phyloP scores from a whole-genome alignment of 1,140 invertebrate species.

The Luehdorfia chinensis region DNA sequence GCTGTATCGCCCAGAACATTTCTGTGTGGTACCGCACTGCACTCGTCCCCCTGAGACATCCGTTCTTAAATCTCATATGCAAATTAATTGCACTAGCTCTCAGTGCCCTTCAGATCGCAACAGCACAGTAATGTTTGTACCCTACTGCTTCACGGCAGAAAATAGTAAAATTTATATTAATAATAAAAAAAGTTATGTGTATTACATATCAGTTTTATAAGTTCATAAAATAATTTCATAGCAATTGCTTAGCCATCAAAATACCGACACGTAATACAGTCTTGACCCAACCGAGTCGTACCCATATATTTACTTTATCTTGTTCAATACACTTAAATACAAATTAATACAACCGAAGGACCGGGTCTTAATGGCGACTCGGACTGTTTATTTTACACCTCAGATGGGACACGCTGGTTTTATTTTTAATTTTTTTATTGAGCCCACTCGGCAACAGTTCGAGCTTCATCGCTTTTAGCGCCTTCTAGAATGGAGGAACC shows the following conservation, averaged over 20 bases:
- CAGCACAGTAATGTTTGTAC: no score
- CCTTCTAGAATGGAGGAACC: conserved; percentile 30
- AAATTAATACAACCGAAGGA: conserved; percentile 74
- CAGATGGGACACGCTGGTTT: conserved; percentile 59
- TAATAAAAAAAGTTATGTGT: no score
- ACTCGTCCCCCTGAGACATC: no score
- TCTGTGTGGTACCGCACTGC: no score
- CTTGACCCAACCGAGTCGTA: conserved; percentile 41
- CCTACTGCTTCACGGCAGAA: no score
- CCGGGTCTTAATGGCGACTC: conserved; percentile 63
- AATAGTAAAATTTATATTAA: no score
- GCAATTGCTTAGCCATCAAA: conserved; percentile 29
- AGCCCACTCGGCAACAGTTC: conserved; percentile 25
- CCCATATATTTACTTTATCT: conserved; percentile 74
- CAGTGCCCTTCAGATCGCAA: no score
- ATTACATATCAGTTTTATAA: no score
- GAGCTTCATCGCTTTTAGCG: conserved; percentile 45
- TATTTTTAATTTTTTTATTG: conserved; percentile 62
- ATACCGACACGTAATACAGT: conserved; percentile 46
- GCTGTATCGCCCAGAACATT: no score
- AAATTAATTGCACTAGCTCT: no score
- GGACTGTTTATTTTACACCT: conserved; percentile 75
- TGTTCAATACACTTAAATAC: conserved; percentile 76
- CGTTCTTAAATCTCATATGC: no score
- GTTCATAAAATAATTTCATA: conserved; percentile 35